Conservation (phyloP, 2,797 vertebrate species). For the Graptemys geographica region DNA sequence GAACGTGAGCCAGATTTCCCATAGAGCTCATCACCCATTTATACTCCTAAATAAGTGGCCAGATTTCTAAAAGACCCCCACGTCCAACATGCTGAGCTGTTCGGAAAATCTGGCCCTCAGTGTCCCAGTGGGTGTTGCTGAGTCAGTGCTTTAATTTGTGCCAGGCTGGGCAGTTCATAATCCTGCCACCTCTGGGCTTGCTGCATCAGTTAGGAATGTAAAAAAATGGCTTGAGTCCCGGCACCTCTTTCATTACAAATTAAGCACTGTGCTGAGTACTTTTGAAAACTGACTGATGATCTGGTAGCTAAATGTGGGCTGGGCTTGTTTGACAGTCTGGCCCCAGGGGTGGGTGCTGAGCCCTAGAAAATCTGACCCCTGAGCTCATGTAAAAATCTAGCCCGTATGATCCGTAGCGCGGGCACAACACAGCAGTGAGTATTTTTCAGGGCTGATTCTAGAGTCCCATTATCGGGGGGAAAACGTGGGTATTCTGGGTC, state of each 20-base stretch:
- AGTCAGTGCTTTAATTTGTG: background rate
- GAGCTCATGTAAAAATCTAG: background rate
- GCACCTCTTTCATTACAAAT: too few relatives aligned
- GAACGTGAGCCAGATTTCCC: background rate
- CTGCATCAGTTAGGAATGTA: too few relatives aligned
- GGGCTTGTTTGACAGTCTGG: background rate
- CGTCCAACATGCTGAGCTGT: background rate
- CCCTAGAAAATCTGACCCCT: constrained; percentile 14
- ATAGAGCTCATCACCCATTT: background rate
- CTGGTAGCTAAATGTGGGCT: background rate
- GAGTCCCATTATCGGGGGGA: too few relatives aligned
- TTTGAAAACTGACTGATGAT: background rate
- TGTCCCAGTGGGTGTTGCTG: background rate
- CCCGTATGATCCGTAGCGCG: constrained; percentile 5
- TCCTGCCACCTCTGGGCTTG: too few relatives aligned
- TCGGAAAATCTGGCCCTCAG: background rate
- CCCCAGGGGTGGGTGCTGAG: constrained; percentile 29
- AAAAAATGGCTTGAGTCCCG: too few relatives aligned
- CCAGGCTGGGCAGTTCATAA: too few relatives aligned
- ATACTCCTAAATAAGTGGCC: background rate
- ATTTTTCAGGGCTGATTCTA: too few relatives aligned
- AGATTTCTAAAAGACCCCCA: background rate
- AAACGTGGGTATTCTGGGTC: too few relatives aligned
- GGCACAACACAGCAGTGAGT: constrained; percentile 18
- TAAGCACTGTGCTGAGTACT: background rate